These are phyloP conservation scores for Byasa hedistus DNA, from an alignment of 2,888 invertebrate species.

Conservation along the genomic window DNA sequence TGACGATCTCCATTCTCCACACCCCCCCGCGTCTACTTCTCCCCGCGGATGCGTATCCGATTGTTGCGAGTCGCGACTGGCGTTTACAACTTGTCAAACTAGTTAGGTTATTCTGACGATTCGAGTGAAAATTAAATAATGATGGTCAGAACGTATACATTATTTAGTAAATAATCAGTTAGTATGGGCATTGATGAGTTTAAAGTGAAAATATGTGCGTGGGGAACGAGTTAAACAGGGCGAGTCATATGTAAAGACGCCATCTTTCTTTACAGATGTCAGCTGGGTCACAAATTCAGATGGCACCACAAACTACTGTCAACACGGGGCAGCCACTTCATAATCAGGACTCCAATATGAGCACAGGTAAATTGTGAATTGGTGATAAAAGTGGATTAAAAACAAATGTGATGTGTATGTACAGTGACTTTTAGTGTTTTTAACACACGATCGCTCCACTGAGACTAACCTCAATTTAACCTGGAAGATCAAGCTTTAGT, in stretches of 20 bases:
- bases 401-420: slow-evolving; percentile 59
- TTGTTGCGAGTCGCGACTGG: slow-evolving; percentile 73
- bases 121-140: slow-evolving; percentile 52
- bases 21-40: slow-evolving; percentile 45
- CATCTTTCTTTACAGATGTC: slow-evolving; percentile 90
- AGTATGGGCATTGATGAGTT: slow-evolving; percentile 46
- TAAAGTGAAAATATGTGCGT: slow-evolving; percentile 43
- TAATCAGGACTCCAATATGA: slow-evolving; percentile 99
- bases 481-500: slow-evolving; percentile 55
- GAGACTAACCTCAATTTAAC: slow-evolving; percentile 56
- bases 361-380: slow-evolving; percentile 88
- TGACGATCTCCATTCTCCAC: slow-evolving; percentile 72
- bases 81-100: slow-evolving; percentile 79
- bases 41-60: slow-evolving; percentile 79
- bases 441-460: slow-evolving; percentile 48
- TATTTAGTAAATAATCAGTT: slow-evolving; percentile 54
- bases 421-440: slow-evolving; percentile 67
- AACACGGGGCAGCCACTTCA: slow-evolving; percentile 90
- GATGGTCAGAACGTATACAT: slow-evolving; percentile 49
- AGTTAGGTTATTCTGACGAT: slow-evolving; percentile 72
- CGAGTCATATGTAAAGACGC: slow-evolving; percentile 80
- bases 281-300: slow-evolving; percentile 98
- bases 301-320: slow-evolving; percentile 96
- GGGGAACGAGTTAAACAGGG: slow-evolving; percentile 52
- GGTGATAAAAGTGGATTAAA: slow-evolving; percentile 65